A percentile compares a stretch with the other conserved stretches of the same genome.
These are phyloP conservation scores for Emydoidea blandingii DNA, from an alignment of 2,797 vertebrate genomes.

Conservation along the genomic window DNA sequence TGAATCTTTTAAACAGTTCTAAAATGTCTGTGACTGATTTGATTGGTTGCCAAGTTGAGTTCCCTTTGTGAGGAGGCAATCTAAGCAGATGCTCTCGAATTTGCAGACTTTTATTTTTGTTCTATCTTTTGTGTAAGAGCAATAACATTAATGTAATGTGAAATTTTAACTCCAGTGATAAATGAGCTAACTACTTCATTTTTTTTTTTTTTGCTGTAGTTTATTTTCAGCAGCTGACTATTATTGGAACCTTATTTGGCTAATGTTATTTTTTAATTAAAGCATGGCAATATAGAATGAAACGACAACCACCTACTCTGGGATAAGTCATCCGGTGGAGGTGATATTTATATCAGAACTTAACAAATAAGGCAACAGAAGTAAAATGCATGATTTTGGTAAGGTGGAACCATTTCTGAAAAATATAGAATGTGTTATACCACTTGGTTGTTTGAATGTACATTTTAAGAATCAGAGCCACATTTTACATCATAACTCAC, in stretches of 20 bases:
- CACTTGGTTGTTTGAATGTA: background rate
- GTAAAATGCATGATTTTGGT: background rate
- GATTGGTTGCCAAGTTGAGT: slow-evolving; percentile 41
- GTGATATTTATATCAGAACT: background rate
- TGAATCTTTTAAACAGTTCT: slow-evolving; percentile 8
- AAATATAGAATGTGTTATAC: background rate
- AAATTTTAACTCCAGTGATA: background rate
- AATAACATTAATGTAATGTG: background rate
- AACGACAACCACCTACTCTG: background rate
- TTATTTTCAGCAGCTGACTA: background rate
- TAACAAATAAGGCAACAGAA: background rate
- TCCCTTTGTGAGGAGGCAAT: slow-evolving; percentile 13
- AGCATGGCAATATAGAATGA: background rate
- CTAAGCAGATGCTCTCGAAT: slow-evolving; percentile 21
- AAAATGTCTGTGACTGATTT: slow-evolving; percentile 28
- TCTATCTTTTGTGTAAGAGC: background rate
- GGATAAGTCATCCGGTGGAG: background rate
- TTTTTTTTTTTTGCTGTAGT: background rate
- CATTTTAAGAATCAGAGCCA: background rate
- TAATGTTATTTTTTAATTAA: background rate
- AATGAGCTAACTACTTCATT: background rate
- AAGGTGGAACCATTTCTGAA: background rate
- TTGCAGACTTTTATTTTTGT: background rate
- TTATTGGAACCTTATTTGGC: background rate
- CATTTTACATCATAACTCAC: background rate